Base-by-base conservation (phyloP, 1,140 invertebrate species). In the Pachypsylla venusta region DNA sequence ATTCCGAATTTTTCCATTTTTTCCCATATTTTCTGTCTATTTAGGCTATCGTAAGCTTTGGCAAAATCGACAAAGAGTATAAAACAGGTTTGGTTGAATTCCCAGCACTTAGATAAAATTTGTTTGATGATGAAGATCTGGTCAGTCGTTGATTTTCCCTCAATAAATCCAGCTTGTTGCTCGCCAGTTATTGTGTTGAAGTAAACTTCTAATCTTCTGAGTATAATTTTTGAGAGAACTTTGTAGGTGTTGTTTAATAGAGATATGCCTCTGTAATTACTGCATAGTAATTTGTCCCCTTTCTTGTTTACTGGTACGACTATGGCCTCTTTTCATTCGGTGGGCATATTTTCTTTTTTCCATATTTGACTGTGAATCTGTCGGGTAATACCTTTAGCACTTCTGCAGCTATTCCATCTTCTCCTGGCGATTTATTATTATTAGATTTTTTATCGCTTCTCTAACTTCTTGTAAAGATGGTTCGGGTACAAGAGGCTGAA, bases 381-480 rank as follows among this genome's bases (percentile, higher is more conserved):
- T 48, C 54, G 26, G 48, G 30, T 19, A 56, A 14, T 30, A 13
- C 28, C 60, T 67, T 67, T 60, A 62, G 61, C 1, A 66, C 22
- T 58, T 68, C 64, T 25, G 58, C 63, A 14, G 61, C 54, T 16
- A 68, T 68, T 25, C 61, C 63, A 57, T 65, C 66, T 20, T 40
- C 27, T 26, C 65, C 65, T 22, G 61, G 58, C 19, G 67, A 58
- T 61, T 65, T 64, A 25, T 65, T 62, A 27, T 61, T 63, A 54
- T 28, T 39, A 64, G 53, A 13, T 57, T 54, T 30, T 56, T 65
- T 19, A 62, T 59, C 26, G 60, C 56, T 26, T 53, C 20, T 10
- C 2, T 25, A n/a, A 61, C 22, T 54, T 63, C 62, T 40, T 59
- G 35, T 25, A 35, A 0, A n/a, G 42, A 40, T 16, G 57, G 58